Base-by-base conservation (phyloP, 2,888 invertebrate genomes). In the Epistrophe grossulariae region DNA sequence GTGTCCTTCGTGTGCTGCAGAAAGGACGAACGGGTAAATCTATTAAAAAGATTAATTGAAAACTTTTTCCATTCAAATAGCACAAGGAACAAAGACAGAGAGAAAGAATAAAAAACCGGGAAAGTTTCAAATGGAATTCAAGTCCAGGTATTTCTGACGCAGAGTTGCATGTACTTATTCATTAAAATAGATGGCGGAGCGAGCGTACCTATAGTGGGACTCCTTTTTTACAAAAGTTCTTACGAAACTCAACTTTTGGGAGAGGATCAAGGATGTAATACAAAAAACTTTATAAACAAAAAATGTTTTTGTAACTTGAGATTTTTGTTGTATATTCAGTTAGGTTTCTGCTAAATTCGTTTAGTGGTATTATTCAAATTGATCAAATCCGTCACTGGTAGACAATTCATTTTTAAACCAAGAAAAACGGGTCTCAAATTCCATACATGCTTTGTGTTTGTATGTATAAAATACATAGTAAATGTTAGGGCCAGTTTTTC, bases 21-120 rank as follows among this genome's bases (percentile, higher is more conserved):
- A 52, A 40, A 70, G 60, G 60, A 83, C 38, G 17, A 79, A 60
- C 45, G 73, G 52, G 55, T 62, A 43, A 73, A 83, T 73, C 83
- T 83, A 79, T 79, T 83, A 79, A 35, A 70, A 79, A 62, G 79
- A 79, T 79, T 83, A 79, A 83, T 83, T 79, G 83, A 70, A 83
- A 83, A 83, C 68, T 79, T 79, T 83, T 79, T 31, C 73, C 60
- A 73, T 79, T 79, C 79, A 52, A 60, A 38, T n/a, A 38, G 38
- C 52, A 60, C 38, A 60, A 60, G 38, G 10, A n/a, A 7, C 4
- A 24, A 6, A 19, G 19, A 9, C 19, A 50, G 24, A 50, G 11
- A 24, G 52, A 50, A 57, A 5, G 31, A 35, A 52, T 13, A 35
- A 24, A 57, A 31, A 57, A 57, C 10, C 4, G 57, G 17, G 31